Conservation (phyloP, 2,888 invertebrate genomes). For the Mythimna pallens region DNA sequence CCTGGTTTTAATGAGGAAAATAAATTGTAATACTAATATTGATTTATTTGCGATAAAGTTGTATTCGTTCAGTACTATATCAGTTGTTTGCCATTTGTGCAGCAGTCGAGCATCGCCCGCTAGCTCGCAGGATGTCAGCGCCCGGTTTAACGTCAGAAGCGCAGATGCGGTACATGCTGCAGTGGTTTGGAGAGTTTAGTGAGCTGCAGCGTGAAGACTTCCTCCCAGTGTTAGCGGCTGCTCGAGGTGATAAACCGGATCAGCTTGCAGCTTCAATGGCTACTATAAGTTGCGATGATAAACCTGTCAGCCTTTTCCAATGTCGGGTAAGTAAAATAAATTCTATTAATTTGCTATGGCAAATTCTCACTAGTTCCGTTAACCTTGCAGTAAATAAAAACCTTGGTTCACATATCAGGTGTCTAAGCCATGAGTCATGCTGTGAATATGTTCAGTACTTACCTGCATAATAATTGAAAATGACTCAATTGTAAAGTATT, state of each 20-base stretch:
- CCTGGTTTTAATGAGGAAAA: conserved; percentile 39
- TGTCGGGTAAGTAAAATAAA: conserved; percentile 92
- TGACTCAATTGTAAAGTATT: conserved; percentile 24
- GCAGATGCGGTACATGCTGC: conserved; percentile 95
- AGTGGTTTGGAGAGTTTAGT: conserved; percentile 97
- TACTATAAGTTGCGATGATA: conserved; percentile 92
- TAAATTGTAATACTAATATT: conserved; percentile 18
- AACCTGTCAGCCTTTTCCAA: conserved; percentile 95
- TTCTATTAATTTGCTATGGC: neutral
- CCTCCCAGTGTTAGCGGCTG: conserved; percentile 93
- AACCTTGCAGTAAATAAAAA: conserved; percentile 7
- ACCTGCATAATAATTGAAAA: conserved; percentile 12
- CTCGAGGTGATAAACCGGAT: conserved; percentile 92
- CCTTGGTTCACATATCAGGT: conserved; percentile 14
- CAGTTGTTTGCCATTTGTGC: conserved; percentile 33
- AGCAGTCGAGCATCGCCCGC: conserved; percentile 76
- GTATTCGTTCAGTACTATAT: conserved; percentile 14
- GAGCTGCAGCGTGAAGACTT: conserved; percentile 96
- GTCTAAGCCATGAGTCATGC: conserved; percentile 31
- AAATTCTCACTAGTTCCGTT: neutral
- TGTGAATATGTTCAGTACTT: conserved; percentile 16
- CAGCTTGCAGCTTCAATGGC: conserved; percentile 93
- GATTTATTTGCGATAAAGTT: conserved; percentile 8
- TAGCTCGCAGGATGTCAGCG: conserved; percentile 88
- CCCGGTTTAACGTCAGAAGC: conserved; percentile 92